Percentiles rank a stretch among this genome's conserved stretches.
Conservation (phyloP, 1,140 invertebrate genomes). For the Neuroterus valhalla region DNA sequence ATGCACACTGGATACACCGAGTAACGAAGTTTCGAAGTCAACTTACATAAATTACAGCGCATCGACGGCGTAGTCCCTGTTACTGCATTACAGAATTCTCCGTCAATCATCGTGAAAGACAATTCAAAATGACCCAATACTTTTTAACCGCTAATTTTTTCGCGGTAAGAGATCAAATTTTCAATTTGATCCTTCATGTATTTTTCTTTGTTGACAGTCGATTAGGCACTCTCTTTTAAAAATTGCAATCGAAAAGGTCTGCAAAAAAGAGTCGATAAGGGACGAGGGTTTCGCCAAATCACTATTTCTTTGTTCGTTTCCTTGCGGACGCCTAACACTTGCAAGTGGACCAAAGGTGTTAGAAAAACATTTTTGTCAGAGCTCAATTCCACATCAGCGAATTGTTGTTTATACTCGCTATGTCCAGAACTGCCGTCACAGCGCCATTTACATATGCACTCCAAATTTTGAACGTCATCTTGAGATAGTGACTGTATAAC, state of each 20-base stretch:
- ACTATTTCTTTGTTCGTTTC: constrained; percentile 33
- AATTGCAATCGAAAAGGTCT: constrained; percentile 32
- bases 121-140: too few species aligned
- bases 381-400: constrained; percentile 18
- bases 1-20: too few species aligned
- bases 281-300: constrained; percentile 38
- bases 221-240: too few species aligned
- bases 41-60: too few species aligned
- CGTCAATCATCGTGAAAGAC: too few species aligned
- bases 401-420: constrained; percentile 46
- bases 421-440: constrained; percentile 46
- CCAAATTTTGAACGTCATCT: constrained; percentile 31
- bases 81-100: too few species aligned
- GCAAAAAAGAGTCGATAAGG: constrained; percentile 34
- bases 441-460: constrained; percentile 48
- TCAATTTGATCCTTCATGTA: too few species aligned
- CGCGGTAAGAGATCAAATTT: too few species aligned
- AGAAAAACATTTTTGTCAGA: constrained; percentile 45
- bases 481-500: constrained; percentile 38
- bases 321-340: constrained; percentile 17
- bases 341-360: constrained; percentile 45
- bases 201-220: too few species aligned
- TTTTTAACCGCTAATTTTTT: too few species aligned
- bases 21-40: too few species aligned
- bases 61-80: too few species aligned